Evolutionary conservation across 92 coral and sea anemone species (phyloP), one percentile per base, ranked within the genome.

Genomic region (Heteractis magnifica): DNA sequence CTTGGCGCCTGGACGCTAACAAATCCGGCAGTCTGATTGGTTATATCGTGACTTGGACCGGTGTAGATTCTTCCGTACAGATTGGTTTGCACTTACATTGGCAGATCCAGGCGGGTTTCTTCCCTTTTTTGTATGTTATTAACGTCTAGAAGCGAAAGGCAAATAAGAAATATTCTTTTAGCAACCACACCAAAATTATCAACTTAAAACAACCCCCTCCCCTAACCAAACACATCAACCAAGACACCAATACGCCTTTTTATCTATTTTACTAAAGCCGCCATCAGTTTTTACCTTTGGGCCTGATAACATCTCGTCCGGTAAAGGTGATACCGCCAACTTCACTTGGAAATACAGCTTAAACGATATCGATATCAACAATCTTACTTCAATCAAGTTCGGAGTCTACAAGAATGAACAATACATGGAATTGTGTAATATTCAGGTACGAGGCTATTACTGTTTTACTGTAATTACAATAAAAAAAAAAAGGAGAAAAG

Each of bases 311-410:
- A 79, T 83, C 19, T 83, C 71, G 12, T 10, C 78, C 21, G 80
- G 65, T 0, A 65, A 60, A 73, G 86, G 74, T 48, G 8, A 51
- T 12, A 23, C 64, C 41, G 86, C 81, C 20, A 56, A 74, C 26
- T 83, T 83, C 60, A 51, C 80, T 7, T 83, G 86, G 86, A 83
- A 49, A 50, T 83, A 83, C 75, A 71, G 52, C 50, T 62, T 83
- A 14, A 83, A 83, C 56, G 72, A 83, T 15, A 70, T 73, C n/a
- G 86, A 83, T 49, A 51, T 23, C 41, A 72, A n/a, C n/a, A 4
- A 14, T n/a, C 80, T 83, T 4, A 6, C 75, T 4, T 55, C 72
- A 4, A 83, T 83, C 12, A 49, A 10, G 49, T 83, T 72, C n/a
- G 86, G 86, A 11, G 73, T 83, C 11, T 83, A 83, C 34, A 75